These are phyloP conservation scores for Junonia oenone DNA, from an alignment of 2,888 invertebrate genomes.

Conservation along the genomic window DNA sequence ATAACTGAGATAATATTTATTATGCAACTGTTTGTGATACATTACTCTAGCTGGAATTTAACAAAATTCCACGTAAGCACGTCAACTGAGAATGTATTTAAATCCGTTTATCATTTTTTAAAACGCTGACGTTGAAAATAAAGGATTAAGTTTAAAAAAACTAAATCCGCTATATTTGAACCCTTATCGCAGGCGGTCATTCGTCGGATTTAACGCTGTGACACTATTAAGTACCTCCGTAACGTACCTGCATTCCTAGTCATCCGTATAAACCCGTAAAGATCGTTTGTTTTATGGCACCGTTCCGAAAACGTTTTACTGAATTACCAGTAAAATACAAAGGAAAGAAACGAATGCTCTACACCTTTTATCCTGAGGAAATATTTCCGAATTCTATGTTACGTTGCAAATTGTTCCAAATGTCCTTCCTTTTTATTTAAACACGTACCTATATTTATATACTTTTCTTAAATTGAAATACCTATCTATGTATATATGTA, in stretches of 20 bases:
- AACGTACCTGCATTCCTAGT: slow-evolving; percentile 27
- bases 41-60: background rate
- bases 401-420: slow-evolving; percentile 1
- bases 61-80: background rate
- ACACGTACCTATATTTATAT: background rate
- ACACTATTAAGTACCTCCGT: slow-evolving; percentile 31
- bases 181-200: slow-evolving; percentile 29
- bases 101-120: slow-evolving; percentile 9
- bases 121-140: slow-evolving; percentile 15
- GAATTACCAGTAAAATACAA: slow-evolving; percentile 30
- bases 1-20: background rate
- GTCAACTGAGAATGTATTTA: background rate
- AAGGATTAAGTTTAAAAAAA: slow-evolving; percentile 24
- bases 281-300: slow-evolving; percentile 31
- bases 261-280: slow-evolving; percentile 30
- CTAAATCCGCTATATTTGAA: slow-evolving; percentile 25
- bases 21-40: too few species aligned
- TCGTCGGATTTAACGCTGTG: slow-evolving; percentile 31
- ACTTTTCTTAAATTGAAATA: background rate
- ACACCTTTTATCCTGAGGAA: slow-evolving; percentile 20
- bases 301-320: slow-evolving; percentile 31
- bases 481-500: background rate
- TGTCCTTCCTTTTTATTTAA: slow-evolving; percentile 3
- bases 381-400: slow-evolving; percentile 15
- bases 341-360: slow-evolving; percentile 27